A percentile compares a stretch with the other conserved stretches of the same genome.
Conservation (phyloP, 1,140 invertebrate genomes). For the Tenebrio molitor region DNA sequence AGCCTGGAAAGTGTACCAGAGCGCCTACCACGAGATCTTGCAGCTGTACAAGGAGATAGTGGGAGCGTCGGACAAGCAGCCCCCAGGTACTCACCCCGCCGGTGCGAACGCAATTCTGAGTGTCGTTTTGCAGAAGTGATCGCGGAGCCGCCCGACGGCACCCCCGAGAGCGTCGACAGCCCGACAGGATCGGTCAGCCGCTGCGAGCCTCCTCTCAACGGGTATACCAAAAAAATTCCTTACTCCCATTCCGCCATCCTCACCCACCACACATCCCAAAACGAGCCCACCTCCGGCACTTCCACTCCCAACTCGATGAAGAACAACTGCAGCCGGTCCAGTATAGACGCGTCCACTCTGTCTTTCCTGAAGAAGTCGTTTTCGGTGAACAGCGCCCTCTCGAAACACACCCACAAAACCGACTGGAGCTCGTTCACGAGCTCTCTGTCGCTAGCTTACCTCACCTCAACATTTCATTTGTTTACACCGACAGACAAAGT, state of each 20-base stretch:
- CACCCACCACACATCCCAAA: conserved; percentile 37
- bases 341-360: conserved; percentile 9
- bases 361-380: conserved; percentile 55
- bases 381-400: conserved; percentile 53
- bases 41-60: conserved; percentile 68
- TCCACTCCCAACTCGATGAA: conserved; percentile 23
- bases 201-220: background rate
- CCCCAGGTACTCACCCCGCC: background rate
- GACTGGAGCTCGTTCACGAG: conserved; percentile 39
- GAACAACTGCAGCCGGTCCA: conserved; percentile 9
- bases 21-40: conserved; percentile 74
- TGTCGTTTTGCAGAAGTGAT: conserved; percentile 5
- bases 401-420: conserved; percentile 19
- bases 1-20: conserved; percentile 82
- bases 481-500: conserved; percentile 5
- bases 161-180: background rate
- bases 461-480: conserved; percentile 39
- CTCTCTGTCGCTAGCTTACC: conserved; percentile 34
- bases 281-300: conserved; percentile 8
- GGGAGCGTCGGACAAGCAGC: conserved; percentile 37
- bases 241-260: conserved; percentile 17
- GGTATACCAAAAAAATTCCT: conserved; percentile 35
- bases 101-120: background rate
- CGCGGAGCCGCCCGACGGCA: background rate
- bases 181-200: background rate